A percentile compares a stretch with the other conserved stretches of the same genome.
Conservation (phyloP, 2,888 invertebrate species). For the Loripinus fragilis region DNA sequence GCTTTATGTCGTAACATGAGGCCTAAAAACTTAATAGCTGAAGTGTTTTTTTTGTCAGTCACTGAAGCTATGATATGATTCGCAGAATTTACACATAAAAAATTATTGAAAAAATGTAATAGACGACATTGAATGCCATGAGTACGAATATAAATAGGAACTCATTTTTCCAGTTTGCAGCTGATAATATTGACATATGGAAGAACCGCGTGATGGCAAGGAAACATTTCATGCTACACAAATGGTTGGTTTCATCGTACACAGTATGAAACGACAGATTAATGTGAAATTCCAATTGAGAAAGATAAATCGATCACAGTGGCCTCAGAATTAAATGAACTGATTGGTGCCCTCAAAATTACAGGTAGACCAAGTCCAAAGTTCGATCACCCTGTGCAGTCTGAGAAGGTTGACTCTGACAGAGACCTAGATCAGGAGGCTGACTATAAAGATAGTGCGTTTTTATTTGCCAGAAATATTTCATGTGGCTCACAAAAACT, state of each 20-base stretch:
- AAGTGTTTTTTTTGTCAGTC: no score
- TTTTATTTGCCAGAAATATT: no score
- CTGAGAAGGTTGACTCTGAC: not conserved
- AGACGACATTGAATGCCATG: not conserved
- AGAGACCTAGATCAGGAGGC: no score
- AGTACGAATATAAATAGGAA: no score
- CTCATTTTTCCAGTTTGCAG: not conserved
- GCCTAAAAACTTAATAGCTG: no score
- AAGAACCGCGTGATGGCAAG: not conserved
- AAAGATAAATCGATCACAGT: conserved; percentile 4
- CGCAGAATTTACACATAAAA: no score
- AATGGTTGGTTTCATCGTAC: not conserved
- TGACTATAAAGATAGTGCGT: no score
- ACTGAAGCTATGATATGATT: no score
- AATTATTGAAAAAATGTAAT: not conserved
- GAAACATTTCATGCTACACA: not conserved
- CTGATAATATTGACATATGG: not conserved
- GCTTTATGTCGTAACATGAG: no score
- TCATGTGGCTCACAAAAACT: no score
- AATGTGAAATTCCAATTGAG: conserved; percentile 10
- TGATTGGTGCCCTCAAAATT: conserved; percentile 1
- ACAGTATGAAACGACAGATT: not conserved
- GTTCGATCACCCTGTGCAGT: not conserved
- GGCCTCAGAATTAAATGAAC: not conserved
- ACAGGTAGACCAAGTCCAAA: conserved; percentile 9